These are phyloP conservation scores for Pristionchus pacificus DNA, from an alignment of 1,140 invertebrate species.

Conservation along the genomic window DNA sequence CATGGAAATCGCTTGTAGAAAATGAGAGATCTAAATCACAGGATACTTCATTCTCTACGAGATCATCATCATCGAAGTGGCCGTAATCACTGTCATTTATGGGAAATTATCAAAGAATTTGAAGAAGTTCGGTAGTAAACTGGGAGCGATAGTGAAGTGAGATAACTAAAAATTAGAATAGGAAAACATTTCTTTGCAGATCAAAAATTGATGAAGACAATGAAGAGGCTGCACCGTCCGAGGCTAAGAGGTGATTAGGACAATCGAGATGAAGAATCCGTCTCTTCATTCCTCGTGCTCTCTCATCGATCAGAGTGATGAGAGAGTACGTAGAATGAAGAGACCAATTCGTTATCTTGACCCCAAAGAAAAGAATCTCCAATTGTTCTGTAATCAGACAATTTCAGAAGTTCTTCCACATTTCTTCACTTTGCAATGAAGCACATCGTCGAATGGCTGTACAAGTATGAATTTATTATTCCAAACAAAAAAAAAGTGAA, in stretches of 20 bases:
- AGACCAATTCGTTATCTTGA: background rate
- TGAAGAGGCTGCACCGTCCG: background rate
- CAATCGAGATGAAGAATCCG: too few species aligned
- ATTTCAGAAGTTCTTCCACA: background rate
- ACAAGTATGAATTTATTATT: too few species aligned
- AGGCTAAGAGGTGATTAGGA: too few species aligned
- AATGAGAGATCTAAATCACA: background rate
- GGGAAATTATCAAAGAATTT: too few species aligned
- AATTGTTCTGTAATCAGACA: background rate
- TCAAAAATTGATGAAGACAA: background rate
- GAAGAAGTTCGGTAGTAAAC: background rate
- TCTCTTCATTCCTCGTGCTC: too few species aligned
- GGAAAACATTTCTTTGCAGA: background rate
- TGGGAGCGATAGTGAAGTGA: background rate
- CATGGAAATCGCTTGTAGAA: too few species aligned
- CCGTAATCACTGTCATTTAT: background rate
- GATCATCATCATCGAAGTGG: background rate
- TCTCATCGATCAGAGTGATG: background rate
- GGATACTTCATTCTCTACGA: background rate
- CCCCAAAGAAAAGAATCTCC: background rate
- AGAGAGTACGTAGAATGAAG: background rate
- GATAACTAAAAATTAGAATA: background rate
- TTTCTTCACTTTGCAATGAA: too few species aligned
- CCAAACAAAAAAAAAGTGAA: too few species aligned
- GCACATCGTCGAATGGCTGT: too few species aligned